phyloP scores from a whole-genome alignment of 2,888 invertebrate genomes.

The Crioceris asparagi region DNA sequence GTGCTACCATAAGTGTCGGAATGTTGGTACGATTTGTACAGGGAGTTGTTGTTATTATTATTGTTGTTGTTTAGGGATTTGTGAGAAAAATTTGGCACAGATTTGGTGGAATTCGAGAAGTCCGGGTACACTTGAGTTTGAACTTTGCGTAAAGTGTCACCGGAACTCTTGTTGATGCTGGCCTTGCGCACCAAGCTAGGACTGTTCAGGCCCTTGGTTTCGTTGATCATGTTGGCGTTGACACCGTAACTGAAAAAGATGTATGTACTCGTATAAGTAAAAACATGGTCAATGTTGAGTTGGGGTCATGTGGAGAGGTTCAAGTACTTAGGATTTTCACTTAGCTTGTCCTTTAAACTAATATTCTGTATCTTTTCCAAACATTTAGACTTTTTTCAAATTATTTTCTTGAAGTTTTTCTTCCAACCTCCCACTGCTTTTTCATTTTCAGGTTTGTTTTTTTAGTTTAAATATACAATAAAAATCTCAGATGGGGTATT shows the following conservation, averaged over 20 bases:
- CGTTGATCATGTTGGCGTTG: conserved; percentile 36
- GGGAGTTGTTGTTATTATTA: conserved; percentile 18
- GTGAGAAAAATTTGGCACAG: conserved; percentile 27
- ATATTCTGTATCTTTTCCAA: too few species aligned
- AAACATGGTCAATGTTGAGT: too few species aligned
- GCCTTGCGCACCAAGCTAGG: conserved; percentile 76
- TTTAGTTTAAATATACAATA: too few species aligned
- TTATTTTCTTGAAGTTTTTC: too few species aligned
- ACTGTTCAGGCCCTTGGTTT: conserved; percentile 57
- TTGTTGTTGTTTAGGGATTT: conserved; percentile 26
- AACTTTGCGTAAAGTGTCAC: conserved; percentile 36
- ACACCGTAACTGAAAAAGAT: conserved; percentile 69
- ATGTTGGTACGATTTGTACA: conserved; percentile 15
- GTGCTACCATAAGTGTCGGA: conserved; percentile 10
- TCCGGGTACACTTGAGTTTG: conserved; percentile 35
- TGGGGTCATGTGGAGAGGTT: too few species aligned
- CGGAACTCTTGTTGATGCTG: conserved; percentile 35
- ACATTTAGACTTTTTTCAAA: too few species aligned
- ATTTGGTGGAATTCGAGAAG: conserved; percentile 14
- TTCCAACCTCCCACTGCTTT: too few species aligned
- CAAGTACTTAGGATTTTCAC: too few species aligned
- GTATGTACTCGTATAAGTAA: too few species aligned
- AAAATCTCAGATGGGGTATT: too few species aligned
- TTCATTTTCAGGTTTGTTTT: too few species aligned
- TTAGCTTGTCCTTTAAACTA: too few species aligned